These are phyloP conservation scores for Lymantria dispar DNA, from an alignment of 2,888 invertebrate species.

Conservation along the genomic window DNA sequence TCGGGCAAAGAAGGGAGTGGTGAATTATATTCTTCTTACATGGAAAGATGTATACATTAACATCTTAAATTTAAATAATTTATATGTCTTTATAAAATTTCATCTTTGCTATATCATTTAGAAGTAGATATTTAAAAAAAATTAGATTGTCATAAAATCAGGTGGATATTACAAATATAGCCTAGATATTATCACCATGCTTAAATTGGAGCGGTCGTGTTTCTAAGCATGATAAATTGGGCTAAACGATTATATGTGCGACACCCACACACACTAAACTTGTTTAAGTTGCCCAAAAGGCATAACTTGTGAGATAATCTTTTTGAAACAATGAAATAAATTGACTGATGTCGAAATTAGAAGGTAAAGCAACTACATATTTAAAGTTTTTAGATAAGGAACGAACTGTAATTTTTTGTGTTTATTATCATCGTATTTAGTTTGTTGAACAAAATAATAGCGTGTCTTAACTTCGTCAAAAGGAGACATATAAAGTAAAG, in stretches of 20 bases:
- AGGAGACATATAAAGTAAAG: no score
- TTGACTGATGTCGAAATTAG: background rate
- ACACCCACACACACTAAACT: slow-evolving; percentile 17
- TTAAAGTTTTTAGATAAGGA: no score
- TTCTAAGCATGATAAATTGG: slow-evolving; percentile 15
- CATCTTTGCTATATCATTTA: background rate
- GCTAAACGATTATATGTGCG: slow-evolving; percentile 22
- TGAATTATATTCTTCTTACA: no score
- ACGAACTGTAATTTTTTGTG: no score
- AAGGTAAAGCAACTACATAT: background rate
- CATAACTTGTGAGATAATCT: slow-evolving; percentile 7
- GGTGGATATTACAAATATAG: slow-evolving; percentile 14
- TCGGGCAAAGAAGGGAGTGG: no score
- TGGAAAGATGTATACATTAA: background rate
- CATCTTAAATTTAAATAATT: background rate
- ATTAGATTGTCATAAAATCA: slow-evolving; percentile 1
- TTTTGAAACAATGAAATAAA: slow-evolving; percentile 12
- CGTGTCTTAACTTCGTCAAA: no score
- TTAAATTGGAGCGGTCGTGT: slow-evolving; percentile 20
- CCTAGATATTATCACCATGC: slow-evolving; percentile 17
- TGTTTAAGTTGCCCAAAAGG: slow-evolving; percentile 21
- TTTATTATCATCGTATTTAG: no score
- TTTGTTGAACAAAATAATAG: no score
- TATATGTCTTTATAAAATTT: background rate
- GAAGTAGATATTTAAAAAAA: background rate